Evolutionary conservation across 1,140 invertebrate species (phyloP).

Genomic region (Hycleus cichorii): DNA sequence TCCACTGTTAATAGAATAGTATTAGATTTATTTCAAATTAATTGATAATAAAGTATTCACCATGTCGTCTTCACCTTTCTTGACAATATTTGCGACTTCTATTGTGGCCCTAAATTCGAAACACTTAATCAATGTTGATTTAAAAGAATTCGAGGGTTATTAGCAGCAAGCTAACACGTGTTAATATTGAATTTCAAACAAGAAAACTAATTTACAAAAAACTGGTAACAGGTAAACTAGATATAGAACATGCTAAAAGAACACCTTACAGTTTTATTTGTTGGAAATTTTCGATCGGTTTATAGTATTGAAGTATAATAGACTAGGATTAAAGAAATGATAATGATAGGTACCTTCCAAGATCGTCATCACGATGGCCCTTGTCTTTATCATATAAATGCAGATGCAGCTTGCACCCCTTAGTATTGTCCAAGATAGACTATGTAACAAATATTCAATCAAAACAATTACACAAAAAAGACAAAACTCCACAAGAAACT

Average conservation of each 20-base stretch:
- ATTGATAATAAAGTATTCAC: conserved; percentile 40
- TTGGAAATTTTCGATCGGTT: no score
- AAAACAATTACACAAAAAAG: neutral
- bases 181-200: no score
- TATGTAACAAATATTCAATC: conserved; percentile 38
- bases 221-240: no score
- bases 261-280: no score
- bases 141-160: no score
- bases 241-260: no score
- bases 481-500: neutral
- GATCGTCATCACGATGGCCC: conserved; percentile 65
- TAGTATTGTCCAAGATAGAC: conserved; percentile 39
- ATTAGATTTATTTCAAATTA: neutral
- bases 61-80: conserved; percentile 58
- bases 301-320: neutral
- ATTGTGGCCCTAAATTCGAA: conserved; percentile 42
- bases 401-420: conserved; percentile 30
- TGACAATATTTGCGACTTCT: conserved; percentile 56
- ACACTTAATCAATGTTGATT: neutral
- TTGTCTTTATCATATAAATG: conserved; percentile 74
- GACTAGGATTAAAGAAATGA: neutral
- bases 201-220: no score
- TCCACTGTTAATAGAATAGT: conserved; percentile 59
- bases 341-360: conserved; percentile 62
- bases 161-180: no score